Evolutionary conservation across 2,113 vertebrate species (phyloP).

Genomic region (Charina bottae): DNA sequence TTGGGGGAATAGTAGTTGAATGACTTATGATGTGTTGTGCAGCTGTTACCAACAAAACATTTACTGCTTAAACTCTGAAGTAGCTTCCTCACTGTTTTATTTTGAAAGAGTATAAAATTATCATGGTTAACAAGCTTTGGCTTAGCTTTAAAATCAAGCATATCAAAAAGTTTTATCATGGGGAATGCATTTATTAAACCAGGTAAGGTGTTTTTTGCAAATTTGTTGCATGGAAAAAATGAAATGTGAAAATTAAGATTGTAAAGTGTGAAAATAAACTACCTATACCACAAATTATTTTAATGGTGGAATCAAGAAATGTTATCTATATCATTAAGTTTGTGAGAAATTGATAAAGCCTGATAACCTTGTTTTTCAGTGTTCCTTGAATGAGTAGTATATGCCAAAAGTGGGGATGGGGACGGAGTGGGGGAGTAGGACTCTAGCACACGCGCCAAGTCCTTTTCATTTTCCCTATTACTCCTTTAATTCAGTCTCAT

Average conservation of each 20-base stretch:
- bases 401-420: neutral
- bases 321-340: neutral
- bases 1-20: constrained; percentile 56
- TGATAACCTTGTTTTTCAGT: constrained; percentile 1
- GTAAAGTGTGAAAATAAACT: neutral
- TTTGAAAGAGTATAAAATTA: constrained; percentile 38
- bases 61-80: constrained; percentile 6
- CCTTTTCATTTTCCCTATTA: neutral
- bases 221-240: neutral
- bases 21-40: constrained; percentile 51
- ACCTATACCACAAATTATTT: neutral
- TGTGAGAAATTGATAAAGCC: neutral
- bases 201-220: neutral
- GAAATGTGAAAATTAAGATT: neutral
- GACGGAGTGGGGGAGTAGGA: neutral
- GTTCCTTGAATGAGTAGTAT: neutral
- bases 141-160: constrained; percentile 16
- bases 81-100: constrained; percentile 29
- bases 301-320: neutral
- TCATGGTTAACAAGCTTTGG: neutral
- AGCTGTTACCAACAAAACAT: constrained; percentile 33
- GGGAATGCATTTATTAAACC: neutral
- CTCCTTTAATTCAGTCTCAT: neutral
- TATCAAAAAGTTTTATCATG: neutral
- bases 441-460: neutral